These are phyloP conservation scores for Saimiri boliviensis DNA, from an alignment of 2,113 vertebrate genomes.

Conservation along the genomic window DNA sequence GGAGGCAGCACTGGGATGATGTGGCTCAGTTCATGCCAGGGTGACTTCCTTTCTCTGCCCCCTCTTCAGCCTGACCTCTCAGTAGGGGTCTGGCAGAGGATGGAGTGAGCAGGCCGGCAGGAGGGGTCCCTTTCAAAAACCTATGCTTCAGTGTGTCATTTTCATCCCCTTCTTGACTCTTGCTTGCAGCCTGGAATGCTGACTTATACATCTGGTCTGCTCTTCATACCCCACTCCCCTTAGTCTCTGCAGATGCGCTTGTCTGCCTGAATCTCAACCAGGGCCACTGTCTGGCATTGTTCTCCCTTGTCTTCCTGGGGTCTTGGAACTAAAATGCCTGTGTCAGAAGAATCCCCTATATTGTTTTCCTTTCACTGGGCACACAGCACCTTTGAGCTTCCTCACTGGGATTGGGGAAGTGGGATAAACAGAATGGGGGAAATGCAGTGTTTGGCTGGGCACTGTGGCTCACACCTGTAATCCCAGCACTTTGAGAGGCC, in stretches of 20 bases:
- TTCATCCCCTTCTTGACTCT: not conserved
- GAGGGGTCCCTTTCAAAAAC: not conserved
- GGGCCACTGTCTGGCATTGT: not conserved
- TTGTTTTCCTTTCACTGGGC: not conserved
- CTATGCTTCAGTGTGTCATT: rapidly evolving
- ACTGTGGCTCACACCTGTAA: too few relatives aligned
- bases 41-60: not conserved
- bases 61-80: not conserved
- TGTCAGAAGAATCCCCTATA: not conserved
- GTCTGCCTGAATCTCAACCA: not conserved
- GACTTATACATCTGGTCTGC: not conserved
- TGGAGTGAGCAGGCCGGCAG: not conserved
- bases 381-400: not conserved
- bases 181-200: not conserved
- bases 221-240: too few relatives aligned
- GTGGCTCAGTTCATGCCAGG: not conserved
- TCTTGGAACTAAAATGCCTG: not conserved
- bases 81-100: not conserved
- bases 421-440: not conserved
- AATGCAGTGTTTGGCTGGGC: not conserved
- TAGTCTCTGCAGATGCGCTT: not conserved
- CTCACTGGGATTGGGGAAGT: not conserved
- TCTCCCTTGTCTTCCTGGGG: not conserved
- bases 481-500: too few relatives aligned
- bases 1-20: not conserved